Evolutionary conservation across 2,888 invertebrate genomes (phyloP).

Genomic region (Drosophila cracens): DNA sequence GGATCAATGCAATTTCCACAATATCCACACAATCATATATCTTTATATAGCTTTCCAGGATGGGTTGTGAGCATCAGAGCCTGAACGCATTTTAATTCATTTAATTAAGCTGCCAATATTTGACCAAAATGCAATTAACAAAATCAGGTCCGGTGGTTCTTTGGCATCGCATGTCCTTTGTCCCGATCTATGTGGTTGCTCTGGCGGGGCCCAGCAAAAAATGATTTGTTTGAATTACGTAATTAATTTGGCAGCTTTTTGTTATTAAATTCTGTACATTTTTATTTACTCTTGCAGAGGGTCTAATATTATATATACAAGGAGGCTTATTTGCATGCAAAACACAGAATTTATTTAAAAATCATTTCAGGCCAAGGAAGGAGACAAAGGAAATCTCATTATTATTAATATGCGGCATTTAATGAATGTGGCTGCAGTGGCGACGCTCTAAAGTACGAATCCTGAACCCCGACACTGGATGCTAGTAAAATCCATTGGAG

Average conservation of each 20-base stretch:
- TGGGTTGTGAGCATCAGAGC: constrained; percentile 53
- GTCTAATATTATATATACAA: not conserved
- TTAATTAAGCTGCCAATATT: constrained; percentile 84
- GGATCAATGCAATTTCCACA: constrained; percentile 24
- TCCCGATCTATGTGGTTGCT: constrained; percentile 27
- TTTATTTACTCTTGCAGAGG: not conserved
- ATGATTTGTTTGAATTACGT: constrained; percentile 71
- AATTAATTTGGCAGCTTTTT: constrained; percentile 65
- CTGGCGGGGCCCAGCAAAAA: constrained; percentile 10
- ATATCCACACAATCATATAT: constrained; percentile 3
- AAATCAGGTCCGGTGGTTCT: constrained; percentile 48
- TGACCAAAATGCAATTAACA: constrained; percentile 83
- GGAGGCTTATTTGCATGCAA: not conserved
- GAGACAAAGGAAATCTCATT: too few species aligned
- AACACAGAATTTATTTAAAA: not conserved
- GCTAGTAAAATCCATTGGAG: constrained; percentile 28
- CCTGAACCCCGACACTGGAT: not conserved
- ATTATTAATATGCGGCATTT: constrained; percentile 47
- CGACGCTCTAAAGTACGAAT: constrained; percentile 16
- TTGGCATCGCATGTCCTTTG: constrained; percentile 7
- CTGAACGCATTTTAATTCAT: constrained; percentile 77
- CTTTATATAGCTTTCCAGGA: not conserved
- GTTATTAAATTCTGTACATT: not conserved
- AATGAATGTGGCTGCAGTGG: constrained; percentile 45
- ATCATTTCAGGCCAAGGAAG: not conserved